These are phyloP conservation scores for Seriola dumerili DNA, from an alignment of 2,113 vertebrate genomes.

Conservation along the genomic window DNA sequence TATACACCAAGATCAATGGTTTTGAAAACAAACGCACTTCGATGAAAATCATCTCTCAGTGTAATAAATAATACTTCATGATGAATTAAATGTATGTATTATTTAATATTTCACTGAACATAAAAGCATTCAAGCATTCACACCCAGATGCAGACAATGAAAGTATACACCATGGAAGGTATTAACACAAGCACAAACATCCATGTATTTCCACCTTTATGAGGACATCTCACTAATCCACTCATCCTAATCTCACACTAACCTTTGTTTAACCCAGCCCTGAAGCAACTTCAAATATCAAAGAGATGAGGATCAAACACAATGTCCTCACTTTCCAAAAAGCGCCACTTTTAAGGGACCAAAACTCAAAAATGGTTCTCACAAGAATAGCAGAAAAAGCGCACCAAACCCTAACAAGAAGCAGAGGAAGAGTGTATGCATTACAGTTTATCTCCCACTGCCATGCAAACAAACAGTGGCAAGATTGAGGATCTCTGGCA, in stretches of 20 bases:
- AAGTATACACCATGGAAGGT: no score
- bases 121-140: no score
- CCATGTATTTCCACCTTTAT: neutral
- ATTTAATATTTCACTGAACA: neutral
- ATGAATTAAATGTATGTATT: neutral
- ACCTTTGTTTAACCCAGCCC: neutral
- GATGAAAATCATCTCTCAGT: neutral
- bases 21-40: conserved; percentile 1
- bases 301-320: neutral
- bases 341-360: neutral
- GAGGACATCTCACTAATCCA: neutral
- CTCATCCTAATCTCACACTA: neutral
- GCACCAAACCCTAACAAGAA: neutral
- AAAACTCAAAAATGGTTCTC: neutral
- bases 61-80: neutral
- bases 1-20: neutral
- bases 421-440: neutral
- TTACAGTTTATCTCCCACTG: conserved; percentile 43
- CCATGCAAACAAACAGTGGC: conserved; percentile 48
- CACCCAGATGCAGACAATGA: no score
- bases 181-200: no score
- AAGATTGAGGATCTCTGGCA: conserved; percentile 43
- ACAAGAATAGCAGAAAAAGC: neutral
- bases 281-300: neutral
- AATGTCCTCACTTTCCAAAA: neutral